Percentiles rank a stretch among this genome's conserved stretches.
phyloP scores from a whole-genome alignment of 2,797 vertebrate genomes.

The Esox lucius region DNA sequence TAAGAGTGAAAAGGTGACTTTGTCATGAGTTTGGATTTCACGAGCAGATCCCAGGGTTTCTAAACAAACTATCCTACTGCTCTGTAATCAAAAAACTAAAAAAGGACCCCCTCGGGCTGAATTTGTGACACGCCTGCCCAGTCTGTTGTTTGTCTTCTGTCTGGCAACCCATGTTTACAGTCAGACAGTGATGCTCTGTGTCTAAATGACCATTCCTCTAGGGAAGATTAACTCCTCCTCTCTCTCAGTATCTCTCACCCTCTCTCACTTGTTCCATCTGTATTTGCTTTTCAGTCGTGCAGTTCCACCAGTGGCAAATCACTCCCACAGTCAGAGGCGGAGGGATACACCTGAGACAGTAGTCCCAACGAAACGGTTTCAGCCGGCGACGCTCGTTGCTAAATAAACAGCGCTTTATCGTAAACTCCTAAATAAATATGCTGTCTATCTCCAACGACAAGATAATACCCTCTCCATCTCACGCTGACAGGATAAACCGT shows the following conservation, averaged over 20 bases:
- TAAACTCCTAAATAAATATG: constrained; percentile 60
- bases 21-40: too few species aligned
- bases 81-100: too few species aligned
- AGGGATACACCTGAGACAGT: not conserved
- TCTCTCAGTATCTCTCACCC: not conserved
- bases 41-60: too few species aligned
- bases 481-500: constrained; percentile 41
- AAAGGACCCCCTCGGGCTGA: not conserved
- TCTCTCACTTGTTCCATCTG: constrained; percentile 15
- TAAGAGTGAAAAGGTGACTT: too few species aligned
- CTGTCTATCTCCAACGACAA: constrained; percentile 61
- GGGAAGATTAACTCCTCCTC: not conserved
- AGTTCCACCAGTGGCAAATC: not conserved
- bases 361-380: constrained; percentile 18
- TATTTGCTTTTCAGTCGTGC: constrained; percentile 33
- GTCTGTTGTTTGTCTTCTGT: not conserved
- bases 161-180: constrained; percentile 14
- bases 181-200: constrained; percentile 33
- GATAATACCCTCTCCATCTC: constrained; percentile 50
- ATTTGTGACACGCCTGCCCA: constrained; percentile 10
- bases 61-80: too few species aligned
- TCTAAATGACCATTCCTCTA: constrained; percentile 24
- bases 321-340: too few species aligned
- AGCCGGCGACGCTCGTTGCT: constrained; percentile 21
- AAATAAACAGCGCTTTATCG: constrained; percentile 32